phyloP scores from a whole-genome alignment of 1,140 invertebrate species.

The Aphelinus atriplicis region DNA sequence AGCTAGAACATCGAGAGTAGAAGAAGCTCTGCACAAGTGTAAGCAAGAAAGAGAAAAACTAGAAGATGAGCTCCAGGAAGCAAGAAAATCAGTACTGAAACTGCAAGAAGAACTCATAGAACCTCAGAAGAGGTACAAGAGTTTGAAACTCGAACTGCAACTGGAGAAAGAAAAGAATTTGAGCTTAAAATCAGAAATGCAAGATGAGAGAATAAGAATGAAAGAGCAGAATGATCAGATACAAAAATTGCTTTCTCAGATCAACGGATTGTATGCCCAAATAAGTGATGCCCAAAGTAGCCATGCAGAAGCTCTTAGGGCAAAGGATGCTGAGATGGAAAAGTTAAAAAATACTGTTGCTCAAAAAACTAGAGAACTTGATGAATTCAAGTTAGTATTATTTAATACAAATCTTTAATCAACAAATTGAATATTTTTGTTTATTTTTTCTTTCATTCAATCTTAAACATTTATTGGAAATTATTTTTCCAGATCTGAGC shows the following conservation, averaged over 20 bases:
- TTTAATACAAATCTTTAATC: neutral
- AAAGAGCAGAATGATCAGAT: constrained; percentile 53
- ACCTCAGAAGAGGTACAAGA: constrained; percentile 55
- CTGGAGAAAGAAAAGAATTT: constrained; percentile 49
- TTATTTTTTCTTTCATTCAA: constrained; percentile 15
- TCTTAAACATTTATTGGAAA: constrained; percentile 6
- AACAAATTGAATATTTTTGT: constrained; percentile 5
- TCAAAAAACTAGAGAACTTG: constrained; percentile 54
- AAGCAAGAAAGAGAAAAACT: constrained; percentile 54
- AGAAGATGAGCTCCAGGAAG: constrained; percentile 52
- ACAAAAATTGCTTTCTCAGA: constrained; percentile 51
- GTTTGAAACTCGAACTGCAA: constrained; percentile 55
- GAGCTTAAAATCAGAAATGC: constrained; percentile 51
- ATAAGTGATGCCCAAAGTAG: constrained; percentile 54
- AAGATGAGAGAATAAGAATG: constrained; percentile 48
- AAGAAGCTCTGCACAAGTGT: constrained; percentile 50
- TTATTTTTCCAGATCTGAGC: constrained; percentile 51
- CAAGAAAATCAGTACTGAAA: constrained; percentile 48
- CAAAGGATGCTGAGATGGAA: constrained; percentile 51
- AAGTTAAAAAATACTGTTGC: constrained; percentile 49
- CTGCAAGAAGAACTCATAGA: constrained; percentile 57
- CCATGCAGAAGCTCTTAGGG: constrained; percentile 48
- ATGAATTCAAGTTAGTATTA: constrained; percentile 52
- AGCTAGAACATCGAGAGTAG: constrained; percentile 44
- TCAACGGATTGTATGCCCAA: constrained; percentile 49